Evolutionary conservation across 1,140 invertebrate species (phyloP).

Genomic region (Oryzaephilus surinamensis): DNA sequence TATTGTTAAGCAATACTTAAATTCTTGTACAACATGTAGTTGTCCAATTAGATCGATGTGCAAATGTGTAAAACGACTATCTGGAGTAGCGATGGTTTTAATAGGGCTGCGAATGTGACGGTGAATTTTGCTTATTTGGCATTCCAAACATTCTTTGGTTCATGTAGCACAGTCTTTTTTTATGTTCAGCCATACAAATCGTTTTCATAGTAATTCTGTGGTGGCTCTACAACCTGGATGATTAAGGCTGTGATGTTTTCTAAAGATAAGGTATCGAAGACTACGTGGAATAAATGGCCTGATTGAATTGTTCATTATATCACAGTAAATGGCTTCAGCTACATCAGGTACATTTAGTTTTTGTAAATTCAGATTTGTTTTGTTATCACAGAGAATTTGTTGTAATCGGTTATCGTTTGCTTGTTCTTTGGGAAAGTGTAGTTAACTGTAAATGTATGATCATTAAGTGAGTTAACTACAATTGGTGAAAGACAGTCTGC

Average conservation of each 20-base stretch:
- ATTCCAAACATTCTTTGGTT: background rate
- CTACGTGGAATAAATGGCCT: background rate
- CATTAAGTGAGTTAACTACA: slow-evolving; percentile 18
- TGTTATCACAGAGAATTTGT: background rate
- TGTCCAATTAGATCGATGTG: slow-evolving; percentile 30
- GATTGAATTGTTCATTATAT: background rate
- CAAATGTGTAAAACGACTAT: slow-evolving; percentile 20
- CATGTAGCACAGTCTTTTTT: background rate
- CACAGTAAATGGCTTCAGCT: background rate
- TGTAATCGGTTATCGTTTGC: slow-evolving; percentile 7
- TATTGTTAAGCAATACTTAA: slow-evolving; percentile 31
- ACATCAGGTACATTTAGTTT: background rate
- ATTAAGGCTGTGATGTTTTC: background rate
- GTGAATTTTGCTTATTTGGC: background rate
- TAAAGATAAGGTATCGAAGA: background rate
- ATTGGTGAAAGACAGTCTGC: slow-evolving; percentile 28
- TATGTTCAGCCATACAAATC: background rate
- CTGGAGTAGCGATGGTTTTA: slow-evolving; percentile 10
- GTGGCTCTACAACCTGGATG: background rate
- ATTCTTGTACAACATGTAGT: slow-evolving; percentile 26
- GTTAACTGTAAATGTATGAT: slow-evolving; percentile 28
- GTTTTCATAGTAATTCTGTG: background rate
- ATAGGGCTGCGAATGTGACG: slow-evolving; percentile 9
- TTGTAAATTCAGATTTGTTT: background rate
- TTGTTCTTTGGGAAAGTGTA: slow-evolving; percentile 7